A percentile compares a stretch with the other conserved stretches of the same genome.
Evolutionary conservation across 1,140 invertebrate genomes (phyloP).

Genomic region (Zaprionus kolodkinae): DNA sequence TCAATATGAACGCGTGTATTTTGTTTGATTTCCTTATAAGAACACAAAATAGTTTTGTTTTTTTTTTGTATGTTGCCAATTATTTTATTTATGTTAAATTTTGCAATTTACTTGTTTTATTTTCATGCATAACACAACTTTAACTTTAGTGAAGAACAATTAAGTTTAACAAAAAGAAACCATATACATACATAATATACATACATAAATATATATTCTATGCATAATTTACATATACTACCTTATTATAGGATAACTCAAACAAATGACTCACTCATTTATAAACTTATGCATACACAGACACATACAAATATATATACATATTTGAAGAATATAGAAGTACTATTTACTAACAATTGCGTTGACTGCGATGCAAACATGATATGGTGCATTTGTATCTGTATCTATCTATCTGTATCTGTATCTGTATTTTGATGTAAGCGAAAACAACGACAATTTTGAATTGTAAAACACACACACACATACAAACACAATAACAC

Average conservation of each 20-base stretch:
- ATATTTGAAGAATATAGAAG: slow-evolving; percentile 30
- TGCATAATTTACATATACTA: slow-evolving; percentile 38
- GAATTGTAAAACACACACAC: slow-evolving; percentile 39
- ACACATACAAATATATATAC: slow-evolving; percentile 9
- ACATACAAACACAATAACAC: slow-evolving; percentile 28
- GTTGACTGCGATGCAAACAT: slow-evolving; percentile 27
- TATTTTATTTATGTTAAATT: slow-evolving; percentile 47
- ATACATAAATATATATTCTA: slow-evolving; percentile 28
- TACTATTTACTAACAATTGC: slow-evolving; percentile 41
- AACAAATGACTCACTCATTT: slow-evolving; percentile 2
- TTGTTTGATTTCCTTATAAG: slow-evolving; percentile 22
- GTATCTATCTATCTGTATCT: slow-evolving; percentile 15
- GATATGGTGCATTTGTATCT: slow-evolving; percentile 34
- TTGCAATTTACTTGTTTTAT: slow-evolving; percentile 44
- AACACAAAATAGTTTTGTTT: slow-evolving; percentile 33
- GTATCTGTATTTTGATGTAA: slow-evolving; percentile 46
- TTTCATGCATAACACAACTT: slow-evolving; percentile 26
- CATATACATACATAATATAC: slow-evolving; percentile 36
- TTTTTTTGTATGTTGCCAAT: slow-evolving; percentile 47
- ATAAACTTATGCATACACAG: slow-evolving; percentile 5
- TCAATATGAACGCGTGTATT: slow-evolving; percentile 8
- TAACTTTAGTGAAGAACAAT: slow-evolving; percentile 34
- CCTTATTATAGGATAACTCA: slow-evolving; percentile 34
- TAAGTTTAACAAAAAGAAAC: slow-evolving; percentile 30
- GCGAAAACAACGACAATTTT: slow-evolving; percentile 54